Conservation (phyloP, 2,113 vertebrate species). For the Cyprinodon variegatus region DNA sequence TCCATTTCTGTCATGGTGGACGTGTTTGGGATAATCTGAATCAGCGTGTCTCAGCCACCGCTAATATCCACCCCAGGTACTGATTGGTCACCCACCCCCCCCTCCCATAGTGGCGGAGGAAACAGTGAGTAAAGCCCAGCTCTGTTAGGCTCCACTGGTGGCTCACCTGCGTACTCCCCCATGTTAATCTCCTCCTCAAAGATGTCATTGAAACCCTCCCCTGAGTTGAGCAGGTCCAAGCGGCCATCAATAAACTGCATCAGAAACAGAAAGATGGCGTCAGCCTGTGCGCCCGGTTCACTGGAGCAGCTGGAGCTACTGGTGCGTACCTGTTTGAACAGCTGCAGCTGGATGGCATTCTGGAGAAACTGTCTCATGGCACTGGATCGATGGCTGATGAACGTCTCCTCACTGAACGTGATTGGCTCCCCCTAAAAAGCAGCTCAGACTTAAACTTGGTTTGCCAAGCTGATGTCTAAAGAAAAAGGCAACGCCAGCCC, state of each 20-base stretch:
- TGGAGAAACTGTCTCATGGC: slow-evolving; percentile 95
- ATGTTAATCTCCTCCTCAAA: slow-evolving; percentile 98
- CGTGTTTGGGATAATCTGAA: too few relatives aligned
- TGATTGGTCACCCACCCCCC: too few relatives aligned
- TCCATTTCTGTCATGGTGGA: too few relatives aligned
- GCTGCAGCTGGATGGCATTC: slow-evolving; percentile 95
- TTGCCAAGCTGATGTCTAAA: background rate
- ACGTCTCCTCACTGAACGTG: slow-evolving; percentile 92
- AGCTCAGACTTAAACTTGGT: background rate
- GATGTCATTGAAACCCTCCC: slow-evolving; percentile 94
- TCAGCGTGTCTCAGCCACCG: too few relatives aligned
- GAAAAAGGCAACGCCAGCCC: background rate
- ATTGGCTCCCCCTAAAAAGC: slow-evolving; percentile 90
- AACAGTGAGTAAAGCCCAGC: background rate
- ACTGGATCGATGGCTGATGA: slow-evolving; percentile 91
- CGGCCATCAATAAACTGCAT: slow-evolving; percentile 95
- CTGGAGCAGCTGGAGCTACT: background rate
- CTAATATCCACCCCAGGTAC: too few relatives aligned
- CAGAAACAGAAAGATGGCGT: slow-evolving; percentile 9
- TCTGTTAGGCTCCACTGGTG: background rate
- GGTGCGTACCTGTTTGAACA: slow-evolving; percentile 91
- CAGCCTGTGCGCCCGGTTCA: background rate
- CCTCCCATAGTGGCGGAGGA: too few relatives aligned
- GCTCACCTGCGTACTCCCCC: slow-evolving; percentile 93
- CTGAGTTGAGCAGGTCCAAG: slow-evolving; percentile 92